Percentiles rank a stretch among this genome's conserved stretches.
Evolutionary conservation across 2,797 vertebrate genomes (phyloP).

Genomic region (Oceanodroma leucorhoa): DNA sequence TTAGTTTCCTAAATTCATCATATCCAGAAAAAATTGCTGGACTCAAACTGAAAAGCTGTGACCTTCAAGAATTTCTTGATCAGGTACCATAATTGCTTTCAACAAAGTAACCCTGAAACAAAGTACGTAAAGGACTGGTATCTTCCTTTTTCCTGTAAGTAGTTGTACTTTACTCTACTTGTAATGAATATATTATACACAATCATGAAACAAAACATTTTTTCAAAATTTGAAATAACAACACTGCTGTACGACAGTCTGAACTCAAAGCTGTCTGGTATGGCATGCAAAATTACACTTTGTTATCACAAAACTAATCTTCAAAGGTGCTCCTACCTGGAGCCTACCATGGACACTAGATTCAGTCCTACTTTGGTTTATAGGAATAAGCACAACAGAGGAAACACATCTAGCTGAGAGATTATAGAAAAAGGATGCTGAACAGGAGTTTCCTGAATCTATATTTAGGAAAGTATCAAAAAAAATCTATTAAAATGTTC

Average conservation of each 20-base stretch:
- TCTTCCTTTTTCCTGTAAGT: background rate
- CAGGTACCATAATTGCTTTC: slow-evolving; percentile 74
- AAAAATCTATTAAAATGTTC: background rate
- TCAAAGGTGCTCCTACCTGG: background rate
- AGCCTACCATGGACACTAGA: background rate
- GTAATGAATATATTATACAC: background rate
- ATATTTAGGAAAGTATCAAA: background rate
- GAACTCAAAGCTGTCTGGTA: background rate
- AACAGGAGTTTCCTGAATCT: background rate
- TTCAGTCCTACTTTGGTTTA: background rate
- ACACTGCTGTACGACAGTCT: background rate
- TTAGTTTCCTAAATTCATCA: slow-evolving; percentile 69
- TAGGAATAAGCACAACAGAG: background rate
- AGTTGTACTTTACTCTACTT: background rate
- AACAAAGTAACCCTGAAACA: background rate
- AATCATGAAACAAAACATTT: background rate
- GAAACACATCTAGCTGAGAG: background rate
- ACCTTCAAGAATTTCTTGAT: slow-evolving; percentile 83
- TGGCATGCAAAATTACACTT: background rate
- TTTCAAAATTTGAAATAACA: background rate
- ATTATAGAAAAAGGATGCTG: background rate
- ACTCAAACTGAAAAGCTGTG: slow-evolving; percentile 76
- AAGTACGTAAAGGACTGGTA: background rate
- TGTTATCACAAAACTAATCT: background rate
- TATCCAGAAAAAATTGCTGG: slow-evolving; percentile 54